phyloP scores from a whole-genome alignment of 2,888 invertebrate species.

The Volucella inanis region DNA sequence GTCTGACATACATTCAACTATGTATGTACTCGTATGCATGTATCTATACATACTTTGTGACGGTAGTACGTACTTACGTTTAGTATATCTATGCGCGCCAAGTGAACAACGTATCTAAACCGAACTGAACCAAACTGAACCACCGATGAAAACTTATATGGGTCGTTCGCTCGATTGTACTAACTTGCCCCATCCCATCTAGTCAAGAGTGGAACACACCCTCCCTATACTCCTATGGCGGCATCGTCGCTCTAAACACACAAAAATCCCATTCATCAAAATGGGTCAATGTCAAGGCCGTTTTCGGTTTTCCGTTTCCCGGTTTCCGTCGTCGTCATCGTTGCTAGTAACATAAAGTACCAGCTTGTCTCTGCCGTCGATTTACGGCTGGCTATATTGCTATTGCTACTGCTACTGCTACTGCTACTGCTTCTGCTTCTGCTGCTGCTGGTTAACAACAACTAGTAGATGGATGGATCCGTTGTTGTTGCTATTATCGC shows the following conservation, averaged over 20 bases:
- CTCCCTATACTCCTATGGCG: not conserved
- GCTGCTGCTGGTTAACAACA: conserved; percentile 34
- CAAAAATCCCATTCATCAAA: conserved; percentile 77
- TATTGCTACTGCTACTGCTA: too few species aligned
- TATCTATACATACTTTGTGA: too few species aligned
- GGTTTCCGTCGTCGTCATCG: conserved; percentile 37
- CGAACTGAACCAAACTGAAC: conserved; percentile 8
- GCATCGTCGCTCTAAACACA: conserved; percentile 64
- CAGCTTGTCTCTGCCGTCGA: conserved; percentile 25
- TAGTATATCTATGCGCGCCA: conserved; percentile 34
- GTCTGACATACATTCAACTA: conserved; percentile 13
- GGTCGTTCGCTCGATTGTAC: conserved; percentile 35
- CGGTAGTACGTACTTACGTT: conserved; percentile 21
- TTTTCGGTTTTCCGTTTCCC: conserved; percentile 72
- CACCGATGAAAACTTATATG: conserved; percentile 68
- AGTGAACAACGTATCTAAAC: conserved; percentile 1
- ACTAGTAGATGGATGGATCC: conserved; percentile 53
- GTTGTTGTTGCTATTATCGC: conserved; percentile 46
- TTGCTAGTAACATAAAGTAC: too few species aligned
- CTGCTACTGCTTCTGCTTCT: not conserved
- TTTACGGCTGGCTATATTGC: conserved; percentile 20
- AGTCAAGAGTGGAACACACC: conserved; percentile 23
- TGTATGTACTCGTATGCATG: not conserved
- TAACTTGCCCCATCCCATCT: not conserved
- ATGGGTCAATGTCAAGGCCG: conserved; percentile 80